phyloP scores from a whole-genome alignment of 2,113 vertebrate genomes.

The Mus pahari region DNA sequence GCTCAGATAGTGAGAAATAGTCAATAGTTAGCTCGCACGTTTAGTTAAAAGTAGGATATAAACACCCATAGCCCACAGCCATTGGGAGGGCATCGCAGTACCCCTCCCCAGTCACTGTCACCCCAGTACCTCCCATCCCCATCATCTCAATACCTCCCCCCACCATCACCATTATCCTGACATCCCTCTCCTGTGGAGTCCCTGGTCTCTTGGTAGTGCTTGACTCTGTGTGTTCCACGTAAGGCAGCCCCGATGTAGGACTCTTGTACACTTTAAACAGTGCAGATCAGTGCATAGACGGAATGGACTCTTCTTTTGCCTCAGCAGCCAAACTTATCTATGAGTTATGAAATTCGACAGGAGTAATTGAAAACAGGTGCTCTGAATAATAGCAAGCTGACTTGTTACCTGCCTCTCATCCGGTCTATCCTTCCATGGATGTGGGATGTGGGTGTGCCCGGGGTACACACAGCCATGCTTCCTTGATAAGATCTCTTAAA shows the following conservation, averaged over 20 bases:
- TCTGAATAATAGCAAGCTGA: fast-evolving
- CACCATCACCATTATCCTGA: fast-evolving
- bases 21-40: fast-evolving
- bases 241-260: fast-evolving
- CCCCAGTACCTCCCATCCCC: fast-evolving
- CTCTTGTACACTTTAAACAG: not conserved
- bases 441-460: not conserved
- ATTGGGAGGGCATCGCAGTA: fast-evolving
- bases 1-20: not conserved
- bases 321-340: not conserved
- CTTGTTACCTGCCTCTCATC: not conserved
- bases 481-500: not conserved
- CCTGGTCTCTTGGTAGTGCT: not conserved
- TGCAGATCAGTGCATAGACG: fast-evolving
- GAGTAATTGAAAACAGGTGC: not conserved
- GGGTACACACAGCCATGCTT: not conserved
- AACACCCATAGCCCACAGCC: fast-evolving
- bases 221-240: fast-evolving
- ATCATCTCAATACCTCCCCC: fast-evolving
- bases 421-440: not conserved
- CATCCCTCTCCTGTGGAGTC: fast-evolving
- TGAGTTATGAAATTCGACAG: not conserved
- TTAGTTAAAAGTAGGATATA: too few relatives aligned
- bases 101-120: fast-evolving
- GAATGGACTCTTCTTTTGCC: not conserved